phyloP scores from a whole-genome alignment of 2,797 vertebrate genomes.

The Antrozous pallidus region DNA sequence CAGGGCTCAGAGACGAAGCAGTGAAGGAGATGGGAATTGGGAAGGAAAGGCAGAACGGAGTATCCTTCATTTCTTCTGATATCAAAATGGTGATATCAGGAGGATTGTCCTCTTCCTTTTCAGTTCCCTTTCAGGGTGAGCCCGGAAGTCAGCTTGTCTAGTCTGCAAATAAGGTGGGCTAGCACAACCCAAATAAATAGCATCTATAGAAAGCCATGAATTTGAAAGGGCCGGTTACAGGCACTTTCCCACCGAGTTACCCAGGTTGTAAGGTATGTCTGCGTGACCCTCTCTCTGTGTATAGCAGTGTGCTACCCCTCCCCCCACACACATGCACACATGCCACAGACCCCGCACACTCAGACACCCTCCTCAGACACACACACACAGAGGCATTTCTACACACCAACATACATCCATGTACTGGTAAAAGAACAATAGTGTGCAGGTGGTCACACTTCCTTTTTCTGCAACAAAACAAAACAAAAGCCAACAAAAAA shows the following conservation, averaged over 20 bases:
- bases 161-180: slow-evolving; percentile 73
- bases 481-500: slow-evolving; percentile 80
- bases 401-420: not conserved
- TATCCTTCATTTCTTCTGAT: slow-evolving; percentile 51
- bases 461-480: slow-evolving; percentile 84
- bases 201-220: slow-evolving; percentile 81
- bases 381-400: slow-evolving; percentile 68
- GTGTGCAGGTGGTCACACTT: slow-evolving; percentile 82
- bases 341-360: not conserved
- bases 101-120: slow-evolving; percentile 46
- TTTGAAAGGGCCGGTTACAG: slow-evolving; percentile 79
- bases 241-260: slow-evolving; percentile 75
- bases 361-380: slow-evolving; percentile 7
- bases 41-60: slow-evolving; percentile 24
- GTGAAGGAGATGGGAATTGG: slow-evolving; percentile 70
- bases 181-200: slow-evolving; percentile 77
- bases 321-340: slow-evolving; percentile 19
- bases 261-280: slow-evolving; percentile 74
- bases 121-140: slow-evolving; percentile 74
- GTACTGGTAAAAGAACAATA: slow-evolving; percentile 70
- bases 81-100: slow-evolving; percentile 42
- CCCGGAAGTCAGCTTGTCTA: slow-evolving; percentile 76
- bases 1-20: slow-evolving; percentile 76
- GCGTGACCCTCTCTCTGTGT: slow-evolving; percentile 75
- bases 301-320: slow-evolving; percentile 34